These are phyloP conservation scores for Eumerus sabulonum DNA, from an alignment of 2,888 invertebrate genomes.

Conservation along the genomic window DNA sequence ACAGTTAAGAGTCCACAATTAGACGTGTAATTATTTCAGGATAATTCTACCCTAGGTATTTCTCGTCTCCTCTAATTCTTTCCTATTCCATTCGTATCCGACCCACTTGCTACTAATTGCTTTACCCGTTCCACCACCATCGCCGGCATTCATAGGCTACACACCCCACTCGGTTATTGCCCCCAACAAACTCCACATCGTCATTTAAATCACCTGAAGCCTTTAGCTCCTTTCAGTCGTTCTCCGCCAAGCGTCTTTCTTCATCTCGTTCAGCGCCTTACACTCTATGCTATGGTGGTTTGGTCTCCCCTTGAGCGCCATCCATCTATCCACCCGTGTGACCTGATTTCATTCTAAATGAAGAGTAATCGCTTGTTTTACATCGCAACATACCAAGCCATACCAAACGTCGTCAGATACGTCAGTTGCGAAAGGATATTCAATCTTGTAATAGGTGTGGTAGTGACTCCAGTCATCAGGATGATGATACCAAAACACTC, in stretches of 20 bases:
- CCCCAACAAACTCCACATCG: constrained; percentile 34
- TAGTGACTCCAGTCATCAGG: neutral
- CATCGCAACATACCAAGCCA: constrained; percentile 2
- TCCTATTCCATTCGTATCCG: constrained; percentile 19
- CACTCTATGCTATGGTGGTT: constrained; percentile 26
- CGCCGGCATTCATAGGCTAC: constrained; percentile 44
- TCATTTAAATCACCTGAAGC: constrained; percentile 49
- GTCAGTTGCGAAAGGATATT: constrained; percentile 25
- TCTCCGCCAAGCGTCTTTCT: neutral
- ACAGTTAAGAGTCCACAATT: constrained; percentile 50
- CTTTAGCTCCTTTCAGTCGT: neutral
- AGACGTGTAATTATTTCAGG: constrained; percentile 64
- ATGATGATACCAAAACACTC: constrained; percentile 1
- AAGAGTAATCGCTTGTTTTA: constrained; percentile 60
- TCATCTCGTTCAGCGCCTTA: constrained; percentile 7
- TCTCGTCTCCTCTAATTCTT: constrained; percentile 32
- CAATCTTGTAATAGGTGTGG: constrained; percentile 7
- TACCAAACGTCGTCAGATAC: constrained; percentile 13
- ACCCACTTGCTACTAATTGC: constrained; percentile 62
- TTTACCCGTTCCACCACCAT: constrained; percentile 35
- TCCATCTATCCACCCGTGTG: constrained; percentile 43
- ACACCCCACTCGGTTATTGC: constrained; percentile 50
- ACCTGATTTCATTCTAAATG: constrained; percentile 65
- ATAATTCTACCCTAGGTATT: constrained; percentile 51
- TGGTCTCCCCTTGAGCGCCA: constrained; percentile 16